Conservation (phyloP, 2,888 invertebrate genomes). For the Patella caerulea region DNA sequence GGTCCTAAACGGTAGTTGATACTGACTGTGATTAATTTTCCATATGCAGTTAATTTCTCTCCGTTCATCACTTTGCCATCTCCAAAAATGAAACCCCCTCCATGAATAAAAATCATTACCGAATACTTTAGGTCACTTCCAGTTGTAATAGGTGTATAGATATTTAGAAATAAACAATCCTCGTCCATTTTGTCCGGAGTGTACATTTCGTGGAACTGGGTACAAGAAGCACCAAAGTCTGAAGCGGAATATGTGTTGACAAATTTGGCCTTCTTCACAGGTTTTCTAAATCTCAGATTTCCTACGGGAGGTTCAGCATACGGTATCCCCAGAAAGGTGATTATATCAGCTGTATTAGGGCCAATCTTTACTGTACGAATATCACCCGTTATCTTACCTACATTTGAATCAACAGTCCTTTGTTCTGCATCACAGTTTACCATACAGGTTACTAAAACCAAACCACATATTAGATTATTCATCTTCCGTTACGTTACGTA, state of each 20-base stretch:
- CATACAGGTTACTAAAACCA: no score
- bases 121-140: constrained; percentile 21
- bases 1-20: constrained; percentile 51
- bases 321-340: neutral
- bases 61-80: constrained; percentile 23
- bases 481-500: no score
- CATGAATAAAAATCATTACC: constrained; percentile 50
- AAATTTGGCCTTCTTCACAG: constrained; percentile 18
- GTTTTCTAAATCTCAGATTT: neutral
- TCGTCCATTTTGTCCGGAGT: constrained; percentile 13
- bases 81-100: constrained; percentile 46
- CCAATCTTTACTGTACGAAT: neutral
- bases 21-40: constrained; percentile 45
- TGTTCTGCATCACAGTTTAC: no score
- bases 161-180: constrained; percentile 52
- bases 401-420: neutral
- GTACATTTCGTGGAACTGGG: constrained; percentile 27
- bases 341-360: neutral
- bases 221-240: constrained; percentile 40
- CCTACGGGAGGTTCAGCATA: neutral
- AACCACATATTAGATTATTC: no score
- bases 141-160: constrained; percentile 41
- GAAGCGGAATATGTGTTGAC: constrained; percentile 34
- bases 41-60: constrained; percentile 28
- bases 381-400: neutral